phyloP scores from a whole-genome alignment of 1,140 invertebrate species.

The Philopotamus ludificatus region DNA sequence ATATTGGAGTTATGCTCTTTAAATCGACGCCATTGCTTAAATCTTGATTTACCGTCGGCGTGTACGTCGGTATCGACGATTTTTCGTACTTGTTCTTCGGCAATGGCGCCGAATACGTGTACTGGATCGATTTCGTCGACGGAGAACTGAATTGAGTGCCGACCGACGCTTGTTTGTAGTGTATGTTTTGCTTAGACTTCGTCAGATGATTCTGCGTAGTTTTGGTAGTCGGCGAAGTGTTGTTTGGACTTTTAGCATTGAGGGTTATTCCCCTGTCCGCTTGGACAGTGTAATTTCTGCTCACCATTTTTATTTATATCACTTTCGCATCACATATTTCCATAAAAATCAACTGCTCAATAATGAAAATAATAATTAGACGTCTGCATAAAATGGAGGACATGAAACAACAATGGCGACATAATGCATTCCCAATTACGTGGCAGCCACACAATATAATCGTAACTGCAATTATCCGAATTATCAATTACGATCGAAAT shows the following conservation, averaged over 20 bases:
- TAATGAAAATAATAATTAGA: too few species aligned
- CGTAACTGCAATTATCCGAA: background rate
- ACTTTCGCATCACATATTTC: background rate
- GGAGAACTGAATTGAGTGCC: slow-evolving; percentile 33
- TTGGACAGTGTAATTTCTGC: slow-evolving; percentile 39
- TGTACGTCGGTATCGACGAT: slow-evolving; percentile 31
- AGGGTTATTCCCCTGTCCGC: slow-evolving; percentile 29
- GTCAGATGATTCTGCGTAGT: slow-evolving; percentile 4
- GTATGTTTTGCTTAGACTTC: slow-evolving; percentile 37
- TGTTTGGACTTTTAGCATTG: slow-evolving; percentile 35
- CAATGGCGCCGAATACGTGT: slow-evolving; percentile 26
- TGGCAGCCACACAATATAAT: too few species aligned
- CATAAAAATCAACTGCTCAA: too few species aligned
- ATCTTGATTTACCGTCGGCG: slow-evolving; percentile 33
- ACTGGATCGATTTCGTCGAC: slow-evolving; percentile 19
- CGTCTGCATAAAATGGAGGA: too few species aligned
- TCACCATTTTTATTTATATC: slow-evolving; percentile 28
- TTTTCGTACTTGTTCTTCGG: slow-evolving; percentile 25
- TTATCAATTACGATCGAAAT: background rate
- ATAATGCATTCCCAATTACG: too few species aligned
- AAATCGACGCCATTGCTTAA: slow-evolving; percentile 26
- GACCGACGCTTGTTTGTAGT: slow-evolving; percentile 38
- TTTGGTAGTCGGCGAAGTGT: slow-evolving; percentile 3
- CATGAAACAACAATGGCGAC: too few species aligned
- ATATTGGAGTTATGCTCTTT: slow-evolving; percentile 24